These are phyloP conservation scores for Callipepla squamata DNA, from an alignment of 2,113 vertebrate species.

Conservation along the genomic window DNA sequence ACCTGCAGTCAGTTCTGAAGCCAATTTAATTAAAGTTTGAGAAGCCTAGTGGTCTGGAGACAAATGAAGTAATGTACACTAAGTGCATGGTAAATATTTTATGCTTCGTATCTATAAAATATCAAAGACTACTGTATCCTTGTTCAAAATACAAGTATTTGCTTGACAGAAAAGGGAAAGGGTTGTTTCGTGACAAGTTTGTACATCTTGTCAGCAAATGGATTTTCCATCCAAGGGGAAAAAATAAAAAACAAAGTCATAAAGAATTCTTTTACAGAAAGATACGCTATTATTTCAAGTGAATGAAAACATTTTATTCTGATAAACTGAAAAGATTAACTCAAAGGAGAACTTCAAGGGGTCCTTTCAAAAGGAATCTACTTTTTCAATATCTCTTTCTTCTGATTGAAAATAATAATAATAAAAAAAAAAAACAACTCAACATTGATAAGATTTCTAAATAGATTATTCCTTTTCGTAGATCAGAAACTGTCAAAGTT, in stretches of 20 bases:
- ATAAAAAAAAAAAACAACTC: neutral
- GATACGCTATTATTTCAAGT: neutral
- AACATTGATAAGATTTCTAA: neutral
- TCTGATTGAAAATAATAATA: neutral
- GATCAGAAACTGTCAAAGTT: neutral
- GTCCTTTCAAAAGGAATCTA: neutral
- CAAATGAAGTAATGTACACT: neutral
- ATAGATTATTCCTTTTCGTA: neutral
- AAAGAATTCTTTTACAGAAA: neutral
- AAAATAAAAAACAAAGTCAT: neutral
- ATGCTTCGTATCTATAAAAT: neutral
- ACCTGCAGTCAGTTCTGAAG: neutral
- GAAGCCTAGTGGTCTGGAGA: neutral
- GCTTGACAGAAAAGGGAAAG: neutral
- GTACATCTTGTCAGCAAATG: neutral
- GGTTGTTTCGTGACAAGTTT: neutral
- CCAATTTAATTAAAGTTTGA: neutral
- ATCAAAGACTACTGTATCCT: neutral
- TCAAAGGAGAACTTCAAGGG: neutral
- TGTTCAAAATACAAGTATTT: conserved; percentile 26
- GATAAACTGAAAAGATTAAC: neutral
- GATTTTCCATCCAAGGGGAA: neutral
- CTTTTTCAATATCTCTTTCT: neutral
- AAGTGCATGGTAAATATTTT: conserved; percentile 50
- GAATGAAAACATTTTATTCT: neutral